Base-by-base conservation (phyloP, 1,140 invertebrate species). In the Drosophila takahashii region DNA sequence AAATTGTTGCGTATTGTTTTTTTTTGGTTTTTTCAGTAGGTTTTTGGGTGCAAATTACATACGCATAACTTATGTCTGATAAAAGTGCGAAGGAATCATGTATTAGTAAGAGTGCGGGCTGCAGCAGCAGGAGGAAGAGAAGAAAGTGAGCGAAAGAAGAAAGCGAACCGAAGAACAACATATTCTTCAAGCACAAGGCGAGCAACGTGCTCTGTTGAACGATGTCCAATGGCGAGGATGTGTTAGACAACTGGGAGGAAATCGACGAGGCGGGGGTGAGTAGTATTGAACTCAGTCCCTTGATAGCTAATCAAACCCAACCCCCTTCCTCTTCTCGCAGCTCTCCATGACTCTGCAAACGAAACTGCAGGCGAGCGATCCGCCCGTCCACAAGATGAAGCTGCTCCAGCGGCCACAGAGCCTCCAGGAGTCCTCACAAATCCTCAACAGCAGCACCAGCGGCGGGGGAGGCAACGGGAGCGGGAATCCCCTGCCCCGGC, bases 181-280 rank as follows among this genome's bases (percentile, higher is more conserved):
- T 57, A 69, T 39, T 41, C 39, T 37, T 41, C 39, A 32, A 51
- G 26, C 48, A 52, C 34, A 26, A 66, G 34, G 71, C 64, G 62
- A 62, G 65, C 81, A 86, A 75, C 78, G 83, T 86, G 79, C 59
- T 86, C 50, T 41, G 65, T 44, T 66, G 51, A 75, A 87, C 86
- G 83, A 93, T 93, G 93, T 93, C 93, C 70, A 89, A 92, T 66
- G 93, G 93, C 78, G 94, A 94, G 76, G 94, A 95, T 81, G 94
- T 95, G 89, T 93, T 95, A 81, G 96, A 96, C 92, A 96, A 95
- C 93, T 97, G 96, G 96, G 96, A 97, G 93, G 95, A 96, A 93
- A 95, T 96, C 93, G 96, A 96, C 85, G 96, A 96, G 92, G 94
- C 94, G 51, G 94, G 93, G 92, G 95, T 95, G 91, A 93, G 92